Evolutionary conservation across 1,140 invertebrate species (phyloP).

Genomic region (Bombus sylvicola): DNA sequence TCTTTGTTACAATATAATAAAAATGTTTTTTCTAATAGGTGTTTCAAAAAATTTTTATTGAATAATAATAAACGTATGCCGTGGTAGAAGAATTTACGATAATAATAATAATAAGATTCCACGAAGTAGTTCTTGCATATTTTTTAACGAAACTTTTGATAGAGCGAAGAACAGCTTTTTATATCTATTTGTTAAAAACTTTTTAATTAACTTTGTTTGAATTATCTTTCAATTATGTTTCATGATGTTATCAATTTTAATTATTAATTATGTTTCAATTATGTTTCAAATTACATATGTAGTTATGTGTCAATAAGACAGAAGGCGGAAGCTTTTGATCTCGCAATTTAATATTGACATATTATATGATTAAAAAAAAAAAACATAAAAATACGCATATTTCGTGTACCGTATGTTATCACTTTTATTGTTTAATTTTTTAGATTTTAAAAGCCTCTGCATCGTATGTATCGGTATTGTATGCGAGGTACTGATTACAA

Average conservation of each 20-base stretch:
- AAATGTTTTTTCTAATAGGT: too few relatives aligned
- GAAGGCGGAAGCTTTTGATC: not conserved
- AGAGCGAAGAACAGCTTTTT: too few relatives aligned
- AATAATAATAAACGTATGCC: not conserved
- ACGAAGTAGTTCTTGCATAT: too few relatives aligned
- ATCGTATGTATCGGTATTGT: conserved; percentile 49
- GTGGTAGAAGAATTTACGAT: not conserved
- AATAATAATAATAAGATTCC: too few relatives aligned
- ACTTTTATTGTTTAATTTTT: conserved; percentile 13
- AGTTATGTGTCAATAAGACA: not conserved
- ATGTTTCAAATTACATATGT: not conserved
- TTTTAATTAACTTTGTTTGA: not conserved
- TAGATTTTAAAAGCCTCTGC: conserved; percentile 50
- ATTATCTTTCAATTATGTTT: too few relatives aligned
- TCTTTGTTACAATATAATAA: not conserved
- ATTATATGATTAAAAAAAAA: not conserved
- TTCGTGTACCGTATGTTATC: not conserved
- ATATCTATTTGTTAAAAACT: not conserved
- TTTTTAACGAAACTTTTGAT: too few relatives aligned
- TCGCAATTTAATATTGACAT: not conserved
- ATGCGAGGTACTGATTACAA: conserved; percentile 34
- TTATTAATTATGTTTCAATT: too few relatives aligned
- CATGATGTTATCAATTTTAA: too few relatives aligned
- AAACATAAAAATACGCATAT: too few relatives aligned
- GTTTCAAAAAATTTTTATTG: too few relatives aligned